Evolutionary conservation across 2,797 vertebrate species (phyloP).

Genomic region (Falco rusticolus): DNA sequence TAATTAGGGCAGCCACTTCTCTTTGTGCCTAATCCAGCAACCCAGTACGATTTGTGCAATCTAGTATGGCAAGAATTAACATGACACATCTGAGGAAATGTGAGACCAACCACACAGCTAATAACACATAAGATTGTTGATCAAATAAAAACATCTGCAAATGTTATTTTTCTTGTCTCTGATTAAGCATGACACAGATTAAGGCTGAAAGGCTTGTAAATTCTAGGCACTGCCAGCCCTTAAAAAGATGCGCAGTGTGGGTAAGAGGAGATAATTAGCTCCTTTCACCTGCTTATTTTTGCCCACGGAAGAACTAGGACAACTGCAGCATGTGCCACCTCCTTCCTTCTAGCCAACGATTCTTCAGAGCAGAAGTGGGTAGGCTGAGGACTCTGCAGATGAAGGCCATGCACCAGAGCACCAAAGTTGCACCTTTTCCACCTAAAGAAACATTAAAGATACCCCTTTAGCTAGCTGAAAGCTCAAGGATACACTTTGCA

Average conservation of each 20-base stretch:
- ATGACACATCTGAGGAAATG: conserved; percentile 52
- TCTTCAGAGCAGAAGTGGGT: background rate
- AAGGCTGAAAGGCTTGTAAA: background rate
- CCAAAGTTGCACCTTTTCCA: background rate
- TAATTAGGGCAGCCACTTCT: conserved; percentile 38
- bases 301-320: background rate
- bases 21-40: conserved; percentile 53
- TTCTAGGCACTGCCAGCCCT: background rate
- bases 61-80: conserved; percentile 47
- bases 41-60: conserved; percentile 43
- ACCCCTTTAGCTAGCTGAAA: background rate
- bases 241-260: background rate
- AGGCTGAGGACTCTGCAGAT: background rate
- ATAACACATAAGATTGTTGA: conserved; percentile 18
- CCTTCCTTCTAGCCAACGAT: background rate
- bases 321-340: accelerated
- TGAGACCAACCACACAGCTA: conserved; percentile 47
- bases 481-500: background rate
- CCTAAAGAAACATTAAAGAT: background rate
- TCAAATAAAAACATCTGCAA: conserved; percentile 37
- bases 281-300: background rate
- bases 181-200: background rate
- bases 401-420: background rate
- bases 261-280: background rate
- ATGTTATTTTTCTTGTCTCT: conserved; percentile 31